Base-by-base conservation (phyloP, 92 coral and sea anemone species). In the Ricordea florida region DNA sequence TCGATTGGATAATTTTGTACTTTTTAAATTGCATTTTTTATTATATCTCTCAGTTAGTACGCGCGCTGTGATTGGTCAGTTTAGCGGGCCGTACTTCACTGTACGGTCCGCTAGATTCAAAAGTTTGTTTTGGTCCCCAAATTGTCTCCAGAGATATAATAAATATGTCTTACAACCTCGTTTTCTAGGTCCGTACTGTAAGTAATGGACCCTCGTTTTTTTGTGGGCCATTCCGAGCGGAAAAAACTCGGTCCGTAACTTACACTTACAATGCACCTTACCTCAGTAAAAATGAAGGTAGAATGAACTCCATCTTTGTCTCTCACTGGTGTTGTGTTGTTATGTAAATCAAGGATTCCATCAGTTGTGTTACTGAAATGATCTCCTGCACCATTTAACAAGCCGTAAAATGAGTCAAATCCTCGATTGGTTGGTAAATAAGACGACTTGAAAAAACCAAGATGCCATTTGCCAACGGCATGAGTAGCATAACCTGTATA, bases 391-490 rank as follows among this genome's bases (percentile, higher is more conserved):
- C 71, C 85, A 42, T 58, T 62, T 14, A 78, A 78, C 48, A 26
- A 69, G 15, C 90, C 90, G 68, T 69, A 85, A 63, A 78, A 85
- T 28, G 85, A 45, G 51, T 84, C 89, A 78, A 84, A 84, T 27
- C 89, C 89, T 62, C 89, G 80, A 63, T 77, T 62, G 64, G 76
- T 84, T 5, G 89, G 89, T 2, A 85, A 77, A 61, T 62, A 61
- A 21, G 35, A 60, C 84, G 74, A 78, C n/a, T 76, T 73, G 63
- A 10, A 36, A 29, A 46, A 68, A 8, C 89, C 89, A 15, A 84
- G 73, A 43, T 84, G 90, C 90, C 90, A 85, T 57, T 85, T 85
- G 9, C 90, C 90, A 55, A 85, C 80, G 33, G 78, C 52, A 42
- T 84, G 89, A 13, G 85, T 84, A 2, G 61, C 70, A 67, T 85